Percentiles rank a stretch among this genome's conserved stretches.
phyloP scores from a whole-genome alignment of 2,113 vertebrate genomes.

The Copsychus sechellarum region DNA sequence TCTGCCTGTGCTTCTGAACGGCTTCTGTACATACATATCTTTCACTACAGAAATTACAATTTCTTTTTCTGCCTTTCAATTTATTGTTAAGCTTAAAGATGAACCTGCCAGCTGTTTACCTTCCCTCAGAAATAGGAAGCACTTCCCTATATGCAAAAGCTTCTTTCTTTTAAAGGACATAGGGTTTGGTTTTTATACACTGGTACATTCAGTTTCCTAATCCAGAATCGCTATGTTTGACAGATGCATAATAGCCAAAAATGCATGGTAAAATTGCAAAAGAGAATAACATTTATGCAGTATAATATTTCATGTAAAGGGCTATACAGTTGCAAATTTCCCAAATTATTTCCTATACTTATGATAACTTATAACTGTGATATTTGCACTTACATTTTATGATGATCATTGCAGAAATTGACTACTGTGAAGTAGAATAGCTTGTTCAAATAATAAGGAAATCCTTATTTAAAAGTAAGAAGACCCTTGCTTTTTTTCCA shows the following conservation, averaged over 20 bases:
- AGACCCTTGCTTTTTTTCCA: not conserved
- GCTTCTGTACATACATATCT: not conserved
- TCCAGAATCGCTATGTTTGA: not conserved
- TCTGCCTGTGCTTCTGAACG: not conserved
- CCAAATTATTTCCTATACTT: not conserved
- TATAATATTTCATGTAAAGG: not conserved
- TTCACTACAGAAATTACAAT: not conserved
- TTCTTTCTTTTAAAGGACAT: not conserved
- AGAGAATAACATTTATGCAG: not conserved
- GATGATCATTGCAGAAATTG: not conserved
- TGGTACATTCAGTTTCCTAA: not conserved
- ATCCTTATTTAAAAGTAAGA: not conserved
- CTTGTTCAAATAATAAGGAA: not conserved
- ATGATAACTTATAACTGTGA: not conserved
- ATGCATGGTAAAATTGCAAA: not conserved
- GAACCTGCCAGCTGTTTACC: not conserved
- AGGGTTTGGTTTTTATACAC: not conserved
- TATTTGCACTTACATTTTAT: slow-evolving; percentile 9
- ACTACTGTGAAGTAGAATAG: not conserved
- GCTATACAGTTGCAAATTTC: not conserved
- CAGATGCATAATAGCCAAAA: not conserved
- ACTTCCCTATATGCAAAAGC: not conserved
- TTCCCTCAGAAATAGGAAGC: not conserved
- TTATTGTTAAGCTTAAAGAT: not conserved
- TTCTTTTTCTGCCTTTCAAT: not conserved